A percentile compares a stretch with the other conserved stretches of the same genome.
Conservation (phyloP, 1,140 invertebrate genomes). For the Nylanderia fulva region DNA sequence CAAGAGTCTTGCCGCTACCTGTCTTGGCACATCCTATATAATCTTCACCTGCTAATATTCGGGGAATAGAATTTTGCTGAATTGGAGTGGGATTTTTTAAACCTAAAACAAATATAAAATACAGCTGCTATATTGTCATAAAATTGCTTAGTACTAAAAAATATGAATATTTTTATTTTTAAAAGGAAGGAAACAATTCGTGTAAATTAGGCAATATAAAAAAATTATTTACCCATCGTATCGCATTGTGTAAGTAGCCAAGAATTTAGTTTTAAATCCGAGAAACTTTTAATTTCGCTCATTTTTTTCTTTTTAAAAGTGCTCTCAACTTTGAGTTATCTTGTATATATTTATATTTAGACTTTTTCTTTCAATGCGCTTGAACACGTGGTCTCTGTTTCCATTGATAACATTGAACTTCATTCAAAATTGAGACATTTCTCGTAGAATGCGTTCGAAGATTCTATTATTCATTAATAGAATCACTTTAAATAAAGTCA, state of each 20-base stretch:
- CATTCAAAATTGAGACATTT: no score
- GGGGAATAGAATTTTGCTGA: conserved; percentile 93
- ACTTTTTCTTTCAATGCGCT: no score
- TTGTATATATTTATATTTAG: no score
- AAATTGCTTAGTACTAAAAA: not conserved
- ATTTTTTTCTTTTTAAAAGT: no score
- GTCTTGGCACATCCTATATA: conserved; percentile 98
- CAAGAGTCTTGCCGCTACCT: conserved; percentile 98
- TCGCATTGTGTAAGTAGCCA: conserved; percentile 83
- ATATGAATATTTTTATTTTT: conserved; percentile 1
- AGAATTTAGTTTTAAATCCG: conserved; percentile 79
- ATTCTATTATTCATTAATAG: no score
- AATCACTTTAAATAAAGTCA: no score
- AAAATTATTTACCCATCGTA: conserved; percentile 78
- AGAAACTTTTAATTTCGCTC: conserved; percentile 68
- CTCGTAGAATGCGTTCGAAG: no score
- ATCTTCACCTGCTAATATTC: conserved; percentile 93
- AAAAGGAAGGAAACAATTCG: conserved; percentile 35
- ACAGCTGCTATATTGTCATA: not conserved
- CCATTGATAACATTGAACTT: no score
- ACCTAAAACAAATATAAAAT: conserved; percentile 85
- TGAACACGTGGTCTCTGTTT: no score
- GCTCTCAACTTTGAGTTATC: no score
- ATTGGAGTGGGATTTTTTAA: conserved; percentile 94
- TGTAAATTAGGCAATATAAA: conserved; percentile 11